Evolutionary conservation across 2,113 vertebrate genomes (phyloP).

Genomic region (Syngnathus floridae): DNA sequence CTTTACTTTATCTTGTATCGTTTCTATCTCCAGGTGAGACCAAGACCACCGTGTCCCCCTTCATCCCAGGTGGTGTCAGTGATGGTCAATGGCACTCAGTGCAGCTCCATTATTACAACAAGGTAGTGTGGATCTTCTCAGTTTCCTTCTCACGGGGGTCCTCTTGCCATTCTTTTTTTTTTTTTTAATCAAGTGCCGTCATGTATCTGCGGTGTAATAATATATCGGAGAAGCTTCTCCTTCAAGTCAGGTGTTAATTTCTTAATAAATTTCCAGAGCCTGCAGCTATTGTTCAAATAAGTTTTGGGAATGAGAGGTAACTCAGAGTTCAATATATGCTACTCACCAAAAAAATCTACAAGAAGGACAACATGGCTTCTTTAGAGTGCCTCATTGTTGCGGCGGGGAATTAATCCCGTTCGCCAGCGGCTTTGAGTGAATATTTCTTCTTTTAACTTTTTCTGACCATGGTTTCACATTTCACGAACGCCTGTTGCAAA

Average conservation of each 20-base stretch:
- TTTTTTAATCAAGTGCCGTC: conserved; percentile 22
- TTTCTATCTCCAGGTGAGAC: conserved; percentile 76
- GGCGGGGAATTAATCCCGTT: background rate
- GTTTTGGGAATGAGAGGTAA: background rate
- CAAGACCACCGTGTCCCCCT: conserved; percentile 83
- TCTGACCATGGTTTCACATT: conserved; percentile 38
- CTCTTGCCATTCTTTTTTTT: conserved; percentile 26
- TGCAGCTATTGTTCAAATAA: conserved; percentile 23
- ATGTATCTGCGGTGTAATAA: conserved; percentile 44
- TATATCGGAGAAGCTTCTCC: conserved; percentile 26
- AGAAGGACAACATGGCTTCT: background rate
- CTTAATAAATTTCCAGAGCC: conserved; percentile 48
- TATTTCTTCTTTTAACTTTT: conserved; percentile 16
- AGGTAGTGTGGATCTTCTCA: conserved; percentile 67
- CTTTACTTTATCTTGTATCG: background rate
- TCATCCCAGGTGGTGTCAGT: conserved; percentile 82
- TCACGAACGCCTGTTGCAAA: conserved; percentile 23
- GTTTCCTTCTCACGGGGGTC: conserved; percentile 47
- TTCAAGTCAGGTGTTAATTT: conserved; percentile 44
- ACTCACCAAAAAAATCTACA: background rate
- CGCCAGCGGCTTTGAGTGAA: background rate
- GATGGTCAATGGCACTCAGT: conserved; percentile 93
- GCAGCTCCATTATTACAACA: conserved; percentile 95
- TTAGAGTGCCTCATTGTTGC: background rate
- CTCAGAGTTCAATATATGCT: background rate